Percentiles rank a stretch among this genome's conserved stretches.
phyloP scores from a whole-genome alignment of 2,113 vertebrate species.

The Nerophis ophidion region DNA sequence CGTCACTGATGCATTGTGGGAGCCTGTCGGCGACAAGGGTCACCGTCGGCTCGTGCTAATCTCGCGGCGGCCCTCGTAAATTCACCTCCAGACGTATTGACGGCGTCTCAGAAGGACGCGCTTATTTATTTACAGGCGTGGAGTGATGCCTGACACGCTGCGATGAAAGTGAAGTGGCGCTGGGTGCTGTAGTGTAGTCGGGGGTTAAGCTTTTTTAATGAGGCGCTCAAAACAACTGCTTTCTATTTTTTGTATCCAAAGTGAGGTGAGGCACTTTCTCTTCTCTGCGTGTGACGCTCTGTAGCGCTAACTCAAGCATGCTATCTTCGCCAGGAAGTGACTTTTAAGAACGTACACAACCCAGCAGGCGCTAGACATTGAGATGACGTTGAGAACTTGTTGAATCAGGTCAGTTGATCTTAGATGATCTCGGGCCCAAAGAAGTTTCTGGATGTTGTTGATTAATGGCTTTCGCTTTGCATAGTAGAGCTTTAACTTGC shows the following conservation, averaged over 20 bases:
- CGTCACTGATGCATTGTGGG: neutral
- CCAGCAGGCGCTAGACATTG: no score
- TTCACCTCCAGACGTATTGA: conserved; percentile 64
- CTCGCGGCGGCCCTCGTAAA: conserved; percentile 34
- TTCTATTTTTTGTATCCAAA: neutral
- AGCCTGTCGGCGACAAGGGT: conserved; percentile 23
- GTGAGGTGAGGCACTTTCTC: neutral
- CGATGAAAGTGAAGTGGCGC: neutral
- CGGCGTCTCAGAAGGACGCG: conserved; percentile 31
- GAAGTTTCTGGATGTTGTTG: no score
- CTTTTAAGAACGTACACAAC: no score
- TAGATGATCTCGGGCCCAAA: no score
- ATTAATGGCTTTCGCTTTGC: no score
- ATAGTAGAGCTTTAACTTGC: no score
- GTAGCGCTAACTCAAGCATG: no score
- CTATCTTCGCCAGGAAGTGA: no score
- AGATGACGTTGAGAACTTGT: no score
- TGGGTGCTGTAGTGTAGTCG: neutral
- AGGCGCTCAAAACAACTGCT: neutral
- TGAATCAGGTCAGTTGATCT: no score
- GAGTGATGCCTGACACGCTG: conserved; percentile 14
- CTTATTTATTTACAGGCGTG: conserved; percentile 22
- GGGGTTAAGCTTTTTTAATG: conserved; percentile 13
- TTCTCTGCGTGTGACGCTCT: no score
- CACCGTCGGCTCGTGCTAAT: conserved; percentile 35